Evolutionary conservation across 2,797 vertebrate genomes (phyloP), one percentile per base, ranked within the genome.

Genomic region (Peromyscus melanophrys): DNA sequence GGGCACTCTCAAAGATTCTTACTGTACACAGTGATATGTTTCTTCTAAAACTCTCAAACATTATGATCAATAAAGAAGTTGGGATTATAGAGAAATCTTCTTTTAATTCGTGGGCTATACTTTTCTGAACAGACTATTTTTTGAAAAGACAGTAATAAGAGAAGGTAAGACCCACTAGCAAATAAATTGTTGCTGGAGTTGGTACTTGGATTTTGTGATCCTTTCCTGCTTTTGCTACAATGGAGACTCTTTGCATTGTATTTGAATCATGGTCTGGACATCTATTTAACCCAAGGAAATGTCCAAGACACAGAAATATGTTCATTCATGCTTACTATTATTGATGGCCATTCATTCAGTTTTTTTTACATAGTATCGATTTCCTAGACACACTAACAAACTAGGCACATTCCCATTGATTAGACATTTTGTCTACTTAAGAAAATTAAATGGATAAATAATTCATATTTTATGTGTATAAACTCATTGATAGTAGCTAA

Each of bases 1-100:
- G 43, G 4, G 1, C 61, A 37, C 52, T 40, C 96, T 61, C n/a
- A 81, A 90, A 90, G 34, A 52, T 61, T 12, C 6, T 80, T 95
- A 76, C 55, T 96, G 14, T 46, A 2, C 49, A 63, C 1, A 49
- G 0, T 46, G 23, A 43, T 84, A 29, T 80, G 73, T 87, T 90
- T 76, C 52, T 96, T 81, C 10, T 57, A 76, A 84, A 91, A 59
- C 1, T 81, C 40, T 80, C 91, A 73, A 95, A 85, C 63, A 80
- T 16, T 81, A 2, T 67, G 19, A 43, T 94, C 69, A 83, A 2
- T 69, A 19, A 59, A 86, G 55, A 93, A 94, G 34, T 2, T 13
- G 5, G 59, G 61, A 55, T 81, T 93, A 6, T 37, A 94, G 87
- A 59, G 46, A 67, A 93, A 89, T 92, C 12, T 61, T 96, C 11